phyloP scores from a whole-genome alignment of 2,888 invertebrate species.

The Exocentrus adspersus region DNA sequence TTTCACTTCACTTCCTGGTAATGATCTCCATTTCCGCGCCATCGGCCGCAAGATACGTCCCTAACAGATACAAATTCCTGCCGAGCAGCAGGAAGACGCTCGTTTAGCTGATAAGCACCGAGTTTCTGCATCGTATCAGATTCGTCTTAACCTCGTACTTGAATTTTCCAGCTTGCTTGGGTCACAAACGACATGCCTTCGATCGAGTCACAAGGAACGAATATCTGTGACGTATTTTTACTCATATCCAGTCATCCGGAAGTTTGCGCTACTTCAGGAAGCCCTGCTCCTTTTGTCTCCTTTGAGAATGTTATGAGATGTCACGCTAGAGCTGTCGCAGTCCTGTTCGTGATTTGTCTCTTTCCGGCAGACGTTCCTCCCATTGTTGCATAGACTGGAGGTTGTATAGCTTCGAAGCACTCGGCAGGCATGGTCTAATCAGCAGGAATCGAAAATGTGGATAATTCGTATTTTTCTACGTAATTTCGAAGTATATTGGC shows the following conservation, averaged over 20 bases:
- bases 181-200: too few species aligned
- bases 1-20: too few species aligned
- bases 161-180: background rate
- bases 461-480: too few species aligned
- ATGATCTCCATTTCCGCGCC: background rate
- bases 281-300: background rate
- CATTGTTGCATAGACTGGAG: too few species aligned
- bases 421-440: too few species aligned
- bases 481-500: too few species aligned
- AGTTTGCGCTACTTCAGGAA: background rate
- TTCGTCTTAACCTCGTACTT: background rate
- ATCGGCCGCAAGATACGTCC: background rate
- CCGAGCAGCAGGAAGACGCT: background rate
- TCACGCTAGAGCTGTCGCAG: background rate
- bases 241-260: background rate
- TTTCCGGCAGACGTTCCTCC: background rate
- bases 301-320: background rate
- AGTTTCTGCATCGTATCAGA: background rate
- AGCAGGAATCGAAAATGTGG: too few species aligned
- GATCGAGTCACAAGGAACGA: too few species aligned
- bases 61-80: background rate
- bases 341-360: background rate
- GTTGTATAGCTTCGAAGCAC: too few species aligned
- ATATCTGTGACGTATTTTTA: background rate
- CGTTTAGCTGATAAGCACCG: slow-evolving; percentile 2